phyloP scores from a whole-genome alignment of 2,888 invertebrate genomes.

The Chironomus riparius region DNA sequence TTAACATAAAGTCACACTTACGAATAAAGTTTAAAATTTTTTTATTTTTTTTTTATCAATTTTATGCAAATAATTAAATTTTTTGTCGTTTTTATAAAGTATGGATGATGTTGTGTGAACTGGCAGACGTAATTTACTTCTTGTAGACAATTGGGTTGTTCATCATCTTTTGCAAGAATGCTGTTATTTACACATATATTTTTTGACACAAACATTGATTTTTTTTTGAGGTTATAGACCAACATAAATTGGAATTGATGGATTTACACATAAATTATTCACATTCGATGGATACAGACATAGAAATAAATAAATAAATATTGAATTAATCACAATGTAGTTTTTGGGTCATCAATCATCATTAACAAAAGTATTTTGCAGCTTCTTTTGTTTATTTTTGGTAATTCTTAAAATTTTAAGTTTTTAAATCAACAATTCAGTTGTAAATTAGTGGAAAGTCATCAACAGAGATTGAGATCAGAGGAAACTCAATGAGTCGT shows the following conservation, averaged over 20 bases:
- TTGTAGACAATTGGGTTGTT: slow-evolving; percentile 42
- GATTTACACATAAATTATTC: slow-evolving; percentile 1
- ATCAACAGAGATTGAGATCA: too few relatives aligned
- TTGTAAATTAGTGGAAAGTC: too few relatives aligned
- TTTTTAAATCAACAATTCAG: too few relatives aligned
- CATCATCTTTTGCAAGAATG: slow-evolving; percentile 73
- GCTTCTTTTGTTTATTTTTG: too few relatives aligned
- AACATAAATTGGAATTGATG: not conserved
- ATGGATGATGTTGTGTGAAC: not conserved
- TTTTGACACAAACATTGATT: not conserved
- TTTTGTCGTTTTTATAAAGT: slow-evolving; percentile 2
- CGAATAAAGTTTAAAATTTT: slow-evolving; percentile 22
- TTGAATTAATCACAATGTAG: not conserved
- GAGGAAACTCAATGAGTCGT: too few relatives aligned
- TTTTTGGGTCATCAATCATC: not conserved
- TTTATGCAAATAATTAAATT: not conserved
- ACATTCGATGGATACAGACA: not conserved
- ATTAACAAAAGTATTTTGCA: too few relatives aligned
- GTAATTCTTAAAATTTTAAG: too few relatives aligned
- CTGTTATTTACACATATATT: slow-evolving; percentile 41
- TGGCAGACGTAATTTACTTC: slow-evolving; percentile 18
- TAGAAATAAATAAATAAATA: slow-evolving; percentile 1
- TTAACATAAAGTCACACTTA: slow-evolving; percentile 6
- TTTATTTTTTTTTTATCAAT: not conserved
- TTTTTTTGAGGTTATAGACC: not conserved